Evolutionary conservation across 2,113 vertebrate species (phyloP).

Genomic region (Chaetodon auriga): DNA sequence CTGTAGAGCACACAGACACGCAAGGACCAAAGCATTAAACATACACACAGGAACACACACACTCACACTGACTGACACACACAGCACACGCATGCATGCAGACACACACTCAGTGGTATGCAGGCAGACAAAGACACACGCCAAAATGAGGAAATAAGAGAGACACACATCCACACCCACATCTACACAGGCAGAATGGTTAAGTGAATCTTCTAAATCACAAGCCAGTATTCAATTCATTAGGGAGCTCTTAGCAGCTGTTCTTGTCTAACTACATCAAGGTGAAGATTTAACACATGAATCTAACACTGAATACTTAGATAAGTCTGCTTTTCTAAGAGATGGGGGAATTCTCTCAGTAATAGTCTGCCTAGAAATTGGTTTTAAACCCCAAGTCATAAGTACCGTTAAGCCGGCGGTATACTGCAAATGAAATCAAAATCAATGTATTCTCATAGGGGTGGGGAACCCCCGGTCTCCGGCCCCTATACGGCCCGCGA

Average conservation of each 20-base stretch:
- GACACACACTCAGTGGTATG: not conserved
- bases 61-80: conserved; percentile 6
- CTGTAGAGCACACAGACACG: conserved; percentile 17
- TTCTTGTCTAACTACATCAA: conserved; percentile 75
- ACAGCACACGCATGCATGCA: not conserved
- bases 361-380: conserved; percentile 41
- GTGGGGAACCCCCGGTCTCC: no score
- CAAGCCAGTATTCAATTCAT: conserved; percentile 72
- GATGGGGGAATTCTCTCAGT: conserved; percentile 40
- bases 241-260: conserved; percentile 76
- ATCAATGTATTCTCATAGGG: conserved; percentile 12
- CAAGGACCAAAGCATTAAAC: conserved; percentile 6
- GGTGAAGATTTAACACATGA: conserved; percentile 66
- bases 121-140: conserved; percentile 10
- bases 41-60: not conserved
- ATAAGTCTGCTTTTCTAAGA: conserved; percentile 47
- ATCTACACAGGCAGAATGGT: conserved; percentile 36
- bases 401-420: conserved; percentile 30
- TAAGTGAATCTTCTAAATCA: conserved; percentile 73
- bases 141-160: conserved; percentile 32
- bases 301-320: conserved; percentile 57
- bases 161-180: conserved; percentile 39
- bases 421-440: conserved; percentile 47
- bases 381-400: conserved; percentile 51
- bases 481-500: no score